Percentiles rank a stretch among this genome's conserved stretches.
Conservation (phyloP, 2,888 invertebrate species). For the Pristionchus mayeri region DNA sequence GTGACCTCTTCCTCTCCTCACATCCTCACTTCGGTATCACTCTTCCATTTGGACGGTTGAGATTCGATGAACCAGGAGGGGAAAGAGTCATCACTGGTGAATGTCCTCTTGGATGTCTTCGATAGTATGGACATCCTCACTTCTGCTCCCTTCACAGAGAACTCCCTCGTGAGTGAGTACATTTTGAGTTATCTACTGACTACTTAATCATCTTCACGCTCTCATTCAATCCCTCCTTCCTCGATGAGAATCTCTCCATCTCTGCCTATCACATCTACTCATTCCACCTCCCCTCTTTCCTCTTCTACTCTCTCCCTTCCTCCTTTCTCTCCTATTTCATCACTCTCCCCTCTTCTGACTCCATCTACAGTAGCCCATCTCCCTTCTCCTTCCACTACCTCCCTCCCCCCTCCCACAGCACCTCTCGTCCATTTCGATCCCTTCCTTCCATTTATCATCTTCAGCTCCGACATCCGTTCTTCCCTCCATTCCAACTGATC, state of each 20-base stretch:
- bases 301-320: not conserved
- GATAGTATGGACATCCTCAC: not conserved
- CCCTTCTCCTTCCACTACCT: not conserved
- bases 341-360: not conserved
- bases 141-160: not conserved
- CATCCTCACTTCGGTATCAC: not conserved
- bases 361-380: too few relatives aligned
- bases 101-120: not conserved
- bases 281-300: not conserved
- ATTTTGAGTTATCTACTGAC: not conserved
- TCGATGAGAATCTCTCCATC: not conserved
- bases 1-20: not conserved
- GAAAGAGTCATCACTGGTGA: not conserved
- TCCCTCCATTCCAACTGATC: not conserved
- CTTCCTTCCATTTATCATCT: constrained; percentile 9
- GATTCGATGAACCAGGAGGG: not conserved
- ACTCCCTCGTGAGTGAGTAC: not conserved
- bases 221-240: not conserved
- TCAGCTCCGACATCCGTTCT: too few relatives aligned
- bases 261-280: not conserved
- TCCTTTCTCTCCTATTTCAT: not conserved
- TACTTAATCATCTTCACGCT: not conserved
- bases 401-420: not conserved
- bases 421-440: too few relatives aligned
- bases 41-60: not conserved